These are phyloP conservation scores for Crepidodera aurea DNA, from an alignment of 2,888 invertebrate species.

Conservation along the genomic window DNA sequence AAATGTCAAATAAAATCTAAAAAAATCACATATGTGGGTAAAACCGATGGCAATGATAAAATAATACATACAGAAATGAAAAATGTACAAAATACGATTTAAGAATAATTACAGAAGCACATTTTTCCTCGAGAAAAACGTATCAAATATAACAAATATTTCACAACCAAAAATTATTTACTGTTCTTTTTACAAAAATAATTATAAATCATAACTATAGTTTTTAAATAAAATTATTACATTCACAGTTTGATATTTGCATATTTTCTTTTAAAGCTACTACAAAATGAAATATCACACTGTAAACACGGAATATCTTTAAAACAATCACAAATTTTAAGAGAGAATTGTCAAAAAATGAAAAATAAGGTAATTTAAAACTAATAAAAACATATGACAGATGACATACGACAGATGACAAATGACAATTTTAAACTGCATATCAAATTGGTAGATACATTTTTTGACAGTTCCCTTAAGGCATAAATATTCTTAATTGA, in stretches of 20 bases:
- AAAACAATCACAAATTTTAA: constrained; percentile 42
- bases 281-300: constrained; percentile 34
- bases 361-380: too few relatives aligned
- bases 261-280: constrained; percentile 30
- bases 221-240: constrained; percentile 23
- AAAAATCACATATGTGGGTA: constrained; percentile 59
- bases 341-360: constrained; percentile 27
- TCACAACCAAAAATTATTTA: constrained; percentile 52
- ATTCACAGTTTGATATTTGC: constrained; percentile 29
- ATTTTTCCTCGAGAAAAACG: constrained; percentile 30
- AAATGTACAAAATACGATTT: constrained; percentile 41
- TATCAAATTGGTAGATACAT: neutral
- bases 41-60: constrained; percentile 57
- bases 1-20: constrained; percentile 42
- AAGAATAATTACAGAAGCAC: constrained; percentile 41
- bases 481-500: constrained; percentile 24
- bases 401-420: too few relatives aligned
- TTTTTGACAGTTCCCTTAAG: constrained; percentile 16
- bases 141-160: constrained; percentile 50
- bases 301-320: constrained; percentile 35
- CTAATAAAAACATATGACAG: too few relatives aligned
- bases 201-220: constrained; percentile 36
- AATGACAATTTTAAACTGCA: too few relatives aligned
- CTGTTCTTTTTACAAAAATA: constrained; percentile 46
- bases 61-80: constrained; percentile 41